Evolutionary conservation across 1,140 invertebrate species (phyloP), one percentile per base, ranked within the genome.

Genomic region (Dufourea novaeangliae): DNA sequence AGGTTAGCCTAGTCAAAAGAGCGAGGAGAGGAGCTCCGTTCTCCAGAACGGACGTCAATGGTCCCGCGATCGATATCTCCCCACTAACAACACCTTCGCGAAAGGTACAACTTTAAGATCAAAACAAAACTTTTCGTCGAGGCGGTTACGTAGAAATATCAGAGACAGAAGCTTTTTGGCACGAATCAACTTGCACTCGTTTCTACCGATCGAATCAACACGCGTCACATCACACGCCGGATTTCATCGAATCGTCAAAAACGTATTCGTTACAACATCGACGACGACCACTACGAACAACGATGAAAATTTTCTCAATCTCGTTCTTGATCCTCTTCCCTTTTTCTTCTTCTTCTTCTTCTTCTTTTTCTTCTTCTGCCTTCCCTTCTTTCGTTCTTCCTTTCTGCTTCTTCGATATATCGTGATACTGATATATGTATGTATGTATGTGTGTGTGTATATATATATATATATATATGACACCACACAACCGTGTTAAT

Each of bases 41-140:
- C 82, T 83, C 80, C 82, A 79, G 82, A 83, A 83, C 82, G 78
- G 64, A 83, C 82, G 82, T 83, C 82, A 83, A 83, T 83, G 82
- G 82, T 83, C 80, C 82, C 82, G 80, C 80, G 76, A 83, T 83
- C 82, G 82, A 83, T 83, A 83, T 83, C 80, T 82, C 80, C 80
- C 76, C 70, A 83, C 80, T 52, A 57, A 63, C n/a, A n/a, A n/a
- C 80, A 79, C 80, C 68, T 56, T 66, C 63, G 75, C 69, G 64
- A 73, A 76, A 63, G 66, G 50, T 64, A 83, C 46, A 59, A 78
- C 67, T 81, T 77, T 70, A 70, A 74, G 81, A 83, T 83, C 81
- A 83, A 84, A 84, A 84, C 78, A 83, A 84, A 84, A 84, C 71
- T 83, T 62, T n/a, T 50, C 41, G 25, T 39, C 27, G 12, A 70